Evolutionary conservation across 2,888 invertebrate species (phyloP), one percentile per base, ranked within the genome.

Genomic region (Diloba caeruleocephala): DNA sequence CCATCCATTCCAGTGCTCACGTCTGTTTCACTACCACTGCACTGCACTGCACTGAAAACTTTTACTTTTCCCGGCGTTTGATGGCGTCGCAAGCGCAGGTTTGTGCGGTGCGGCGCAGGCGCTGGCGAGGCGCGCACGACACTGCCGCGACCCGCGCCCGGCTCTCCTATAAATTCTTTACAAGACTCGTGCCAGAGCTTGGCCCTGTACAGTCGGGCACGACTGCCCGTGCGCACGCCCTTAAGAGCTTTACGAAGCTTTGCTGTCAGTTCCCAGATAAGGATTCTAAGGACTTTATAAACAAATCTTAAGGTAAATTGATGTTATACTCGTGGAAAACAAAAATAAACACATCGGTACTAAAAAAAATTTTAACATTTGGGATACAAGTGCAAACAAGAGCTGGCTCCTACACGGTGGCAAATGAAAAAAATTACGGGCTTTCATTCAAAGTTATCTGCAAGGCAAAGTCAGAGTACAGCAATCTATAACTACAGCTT

Each of bases 141-240:
- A 84, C 86, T 85, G 82, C 74, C 75, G 79, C 81, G 74, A 82
- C 81, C 81, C 81, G 81, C 84, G 84, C 81, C 80, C 82, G 84
- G 78, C 88, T 87, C 89, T 87, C 87, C 88, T 90, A 89, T 88
- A 90, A 87, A 90, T 90, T 91, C 89, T 90, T 88, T 87, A 87
- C 85, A 85, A 88, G 86, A 85, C 91, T 89, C 90, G 91, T 89
- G 89, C 87, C 88, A 76, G 79, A 77, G 83, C 84, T 82, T 75
- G 87, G 87, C 87, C 88, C 89, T 88, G 90, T 89, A 92, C 89
- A 84, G 64, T 87, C 89, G 81, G 62, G 81, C 67, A 67, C 84
- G 73, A 74, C 71, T 63, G 49, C 52, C 42, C 50, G 58, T 52
- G 37, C 39, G 34, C 37, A 33, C 74, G 84, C 87, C 88, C 88